Evolutionary conservation across 2,888 invertebrate genomes (phyloP).

Genomic region (Drosophila infuscata): DNA sequence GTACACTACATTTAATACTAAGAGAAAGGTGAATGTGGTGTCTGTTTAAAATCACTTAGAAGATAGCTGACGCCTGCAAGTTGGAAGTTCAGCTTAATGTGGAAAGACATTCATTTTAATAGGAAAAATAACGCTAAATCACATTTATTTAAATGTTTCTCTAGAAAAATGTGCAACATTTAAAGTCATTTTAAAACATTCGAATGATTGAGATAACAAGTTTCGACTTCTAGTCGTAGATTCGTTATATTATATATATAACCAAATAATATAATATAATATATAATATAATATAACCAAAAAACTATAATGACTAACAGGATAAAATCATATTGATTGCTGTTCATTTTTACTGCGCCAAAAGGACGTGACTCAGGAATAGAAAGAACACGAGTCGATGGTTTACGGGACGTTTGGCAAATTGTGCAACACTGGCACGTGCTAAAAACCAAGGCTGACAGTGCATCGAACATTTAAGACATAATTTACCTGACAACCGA

Average conservation of each 20-base stretch:
- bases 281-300: background rate
- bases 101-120: background rate
- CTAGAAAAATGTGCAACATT: background rate
- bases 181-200: background rate
- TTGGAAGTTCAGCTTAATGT: background rate
- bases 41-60: background rate
- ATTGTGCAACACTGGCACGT: background rate
- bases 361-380: background rate
- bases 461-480: background rate
- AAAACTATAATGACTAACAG: background rate
- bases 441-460: constrained; percentile 1
- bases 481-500: background rate
- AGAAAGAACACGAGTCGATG: background rate
- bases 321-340: background rate
- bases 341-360: background rate
- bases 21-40: constrained; percentile 9
- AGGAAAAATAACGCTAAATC: background rate
- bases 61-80: background rate
- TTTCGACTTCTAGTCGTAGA: background rate
- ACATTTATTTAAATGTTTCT: background rate
- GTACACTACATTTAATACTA: constrained; percentile 3
- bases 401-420: background rate
- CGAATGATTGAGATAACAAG: too few species aligned
- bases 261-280: too few species aligned
- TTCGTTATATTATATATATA: background rate